Evolutionary conservation across 2,888 invertebrate species (phyloP).

Genomic region (Allygus modestus): DNA sequence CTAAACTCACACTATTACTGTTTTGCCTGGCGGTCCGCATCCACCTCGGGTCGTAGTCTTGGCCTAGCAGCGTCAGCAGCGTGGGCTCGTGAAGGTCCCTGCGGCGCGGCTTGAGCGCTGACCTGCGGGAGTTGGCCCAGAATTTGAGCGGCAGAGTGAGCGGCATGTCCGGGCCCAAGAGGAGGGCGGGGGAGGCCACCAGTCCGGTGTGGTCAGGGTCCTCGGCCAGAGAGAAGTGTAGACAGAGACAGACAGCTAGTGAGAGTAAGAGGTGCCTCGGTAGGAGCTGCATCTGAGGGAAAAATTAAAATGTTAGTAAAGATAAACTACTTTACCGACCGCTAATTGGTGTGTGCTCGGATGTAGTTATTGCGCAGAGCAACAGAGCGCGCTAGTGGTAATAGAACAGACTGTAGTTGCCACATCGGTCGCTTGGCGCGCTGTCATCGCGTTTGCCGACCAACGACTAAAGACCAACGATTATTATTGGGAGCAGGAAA

Average conservation of each 20-base stretch:
- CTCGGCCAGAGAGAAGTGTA: constrained; percentile 14
- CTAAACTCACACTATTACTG: constrained; percentile 18
- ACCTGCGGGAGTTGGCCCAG: constrained; percentile 71
- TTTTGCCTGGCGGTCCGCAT: constrained; percentile 73
- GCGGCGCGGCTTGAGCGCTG: constrained; percentile 73
- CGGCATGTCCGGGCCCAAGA: constrained; percentile 65
- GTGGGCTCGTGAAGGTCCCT: constrained; percentile 74
- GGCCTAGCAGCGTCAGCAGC: constrained; percentile 73
- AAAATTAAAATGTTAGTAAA: not conserved
- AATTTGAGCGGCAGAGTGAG: constrained; percentile 69
- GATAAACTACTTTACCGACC: not conserved
- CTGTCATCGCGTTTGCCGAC: no score
- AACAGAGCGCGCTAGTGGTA: no score
- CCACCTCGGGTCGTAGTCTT: constrained; percentile 75
- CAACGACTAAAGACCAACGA: no score
- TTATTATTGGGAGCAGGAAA: no score
- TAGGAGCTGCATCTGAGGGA: not conserved
- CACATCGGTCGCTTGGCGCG: no score
- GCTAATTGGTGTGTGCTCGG: not conserved
- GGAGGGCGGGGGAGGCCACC: constrained; percentile 65
- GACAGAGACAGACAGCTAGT: not conserved
- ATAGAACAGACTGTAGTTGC: no score
- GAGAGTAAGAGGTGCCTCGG: constrained; percentile 21
- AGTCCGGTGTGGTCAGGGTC: constrained; percentile 68
- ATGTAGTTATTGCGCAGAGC: no score